These are phyloP conservation scores for Lordiphosa stackelbergi DNA, from an alignment of 1,140 invertebrate genomes.

Conservation along the genomic window DNA sequence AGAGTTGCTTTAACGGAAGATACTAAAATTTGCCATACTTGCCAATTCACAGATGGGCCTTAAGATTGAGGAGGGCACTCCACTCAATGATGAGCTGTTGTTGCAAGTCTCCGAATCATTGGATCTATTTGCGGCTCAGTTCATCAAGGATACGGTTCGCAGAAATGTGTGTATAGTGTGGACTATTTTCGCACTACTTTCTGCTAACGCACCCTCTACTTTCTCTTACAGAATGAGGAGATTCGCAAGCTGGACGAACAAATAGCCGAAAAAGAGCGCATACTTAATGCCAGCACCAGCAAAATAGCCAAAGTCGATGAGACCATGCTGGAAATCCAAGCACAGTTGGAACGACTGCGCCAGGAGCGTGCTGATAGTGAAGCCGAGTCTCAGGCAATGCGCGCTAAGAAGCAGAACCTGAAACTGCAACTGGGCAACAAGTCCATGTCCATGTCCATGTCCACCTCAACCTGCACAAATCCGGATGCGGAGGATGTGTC, in stretches of 20 bases:
- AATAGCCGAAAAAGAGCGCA: slow-evolving; percentile 67
- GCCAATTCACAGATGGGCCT: slow-evolving; percentile 56
- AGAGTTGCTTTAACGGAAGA: too few species aligned
- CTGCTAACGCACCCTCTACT: background rate
- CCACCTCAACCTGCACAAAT: slow-evolving; percentile 53
- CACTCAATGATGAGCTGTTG: slow-evolving; percentile 66
- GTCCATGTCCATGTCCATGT: slow-evolving; percentile 35
- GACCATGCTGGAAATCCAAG: slow-evolving; percentile 82
- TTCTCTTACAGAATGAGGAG: slow-evolving; percentile 61
- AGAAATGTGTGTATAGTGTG: slow-evolving; percentile 54
- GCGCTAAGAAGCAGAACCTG: slow-evolving; percentile 76
- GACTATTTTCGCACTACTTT: background rate
- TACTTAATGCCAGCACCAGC: slow-evolving; percentile 74
- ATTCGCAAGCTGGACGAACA: slow-evolving; percentile 69
- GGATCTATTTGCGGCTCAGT: slow-evolving; percentile 65
- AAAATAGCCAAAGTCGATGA: slow-evolving; percentile 78
- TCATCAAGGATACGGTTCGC: slow-evolving; percentile 71
- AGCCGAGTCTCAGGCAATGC: slow-evolving; percentile 67
- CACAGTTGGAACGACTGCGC: slow-evolving; percentile 79
- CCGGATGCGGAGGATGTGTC: slow-evolving; percentile 59
- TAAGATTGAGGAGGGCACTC: slow-evolving; percentile 66
- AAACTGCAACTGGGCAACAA: slow-evolving; percentile 54
- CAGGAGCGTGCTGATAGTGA: slow-evolving; percentile 77
- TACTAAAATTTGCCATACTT: background rate
- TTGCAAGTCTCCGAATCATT: slow-evolving; percentile 67